Evolutionary conservation across 2,797 vertebrate genomes (phyloP).

Genomic region (Trichosurus vulpecula): DNA sequence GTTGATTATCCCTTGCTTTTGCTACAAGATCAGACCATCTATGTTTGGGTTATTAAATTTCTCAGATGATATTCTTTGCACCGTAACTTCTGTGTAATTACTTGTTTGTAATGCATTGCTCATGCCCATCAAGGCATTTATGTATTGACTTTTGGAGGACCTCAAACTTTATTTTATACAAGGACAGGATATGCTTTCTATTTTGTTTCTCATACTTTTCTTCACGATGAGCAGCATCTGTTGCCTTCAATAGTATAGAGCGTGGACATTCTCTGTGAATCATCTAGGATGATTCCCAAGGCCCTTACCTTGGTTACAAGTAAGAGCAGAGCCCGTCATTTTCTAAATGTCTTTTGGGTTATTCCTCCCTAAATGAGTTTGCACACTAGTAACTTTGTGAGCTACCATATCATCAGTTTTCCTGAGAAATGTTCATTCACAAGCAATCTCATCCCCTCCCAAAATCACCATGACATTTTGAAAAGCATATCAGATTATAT

Average conservation of each 20-base stretch:
- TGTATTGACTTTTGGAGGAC: background rate
- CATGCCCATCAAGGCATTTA: background rate
- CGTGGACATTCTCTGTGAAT: background rate
- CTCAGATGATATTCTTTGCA: background rate
- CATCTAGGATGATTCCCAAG: background rate
- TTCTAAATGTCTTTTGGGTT: background rate
- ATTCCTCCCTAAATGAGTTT: background rate
- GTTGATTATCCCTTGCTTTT: background rate
- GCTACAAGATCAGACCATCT: background rate
- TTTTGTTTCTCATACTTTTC: background rate
- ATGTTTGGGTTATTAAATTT: background rate
- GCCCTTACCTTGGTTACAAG: background rate
- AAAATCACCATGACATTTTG: background rate
- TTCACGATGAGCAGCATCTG: background rate
- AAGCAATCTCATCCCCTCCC: background rate
- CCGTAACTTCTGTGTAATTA: background rate
- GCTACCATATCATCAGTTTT: background rate
- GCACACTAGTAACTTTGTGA: slow-evolving; percentile 14
- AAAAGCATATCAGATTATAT: background rate
- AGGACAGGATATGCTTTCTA: background rate
- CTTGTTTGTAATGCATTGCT: background rate
- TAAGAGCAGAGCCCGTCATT: background rate
- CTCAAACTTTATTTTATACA: background rate
- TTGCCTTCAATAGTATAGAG: background rate
- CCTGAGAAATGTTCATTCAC: slow-evolving; percentile 13